Evolutionary conservation across 2,113 vertebrate genomes (phyloP).

Genomic region (Colinus virginianus): DNA sequence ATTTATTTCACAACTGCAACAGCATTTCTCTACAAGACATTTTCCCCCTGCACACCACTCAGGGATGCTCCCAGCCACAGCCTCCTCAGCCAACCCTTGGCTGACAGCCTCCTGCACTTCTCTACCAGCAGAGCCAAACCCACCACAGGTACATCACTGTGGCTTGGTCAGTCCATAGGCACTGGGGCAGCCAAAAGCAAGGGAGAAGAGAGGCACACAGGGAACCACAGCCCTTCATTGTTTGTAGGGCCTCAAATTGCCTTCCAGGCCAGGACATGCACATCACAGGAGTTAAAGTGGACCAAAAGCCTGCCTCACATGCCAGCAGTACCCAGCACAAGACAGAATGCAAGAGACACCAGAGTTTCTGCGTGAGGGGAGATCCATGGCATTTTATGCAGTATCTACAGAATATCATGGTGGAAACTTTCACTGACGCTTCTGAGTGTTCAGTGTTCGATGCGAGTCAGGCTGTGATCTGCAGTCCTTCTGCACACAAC

Average conservation of each 20-base stretch:
- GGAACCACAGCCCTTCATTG: neutral
- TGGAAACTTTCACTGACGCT: neutral
- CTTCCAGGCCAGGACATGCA: neutral
- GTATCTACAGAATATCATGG: neutral
- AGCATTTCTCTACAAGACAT: neutral
- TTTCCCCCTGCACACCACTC: neutral
- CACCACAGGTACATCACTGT: neutral
- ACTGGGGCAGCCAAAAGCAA: neutral
- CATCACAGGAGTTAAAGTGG: neutral
- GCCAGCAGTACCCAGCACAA: neutral
- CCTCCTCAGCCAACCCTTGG: neutral
- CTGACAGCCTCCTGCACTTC: neutral
- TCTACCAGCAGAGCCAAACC: neutral
- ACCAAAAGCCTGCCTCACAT: fast-evolving
- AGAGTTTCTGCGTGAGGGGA: neutral
- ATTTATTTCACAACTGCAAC: conserved; percentile 43
- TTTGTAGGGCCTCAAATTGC: neutral
- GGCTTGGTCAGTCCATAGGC: neutral
- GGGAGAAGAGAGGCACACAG: neutral
- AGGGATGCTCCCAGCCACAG: neutral
- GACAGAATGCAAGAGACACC: neutral
- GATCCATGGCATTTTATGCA: neutral
- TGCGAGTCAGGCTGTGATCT: neutral
- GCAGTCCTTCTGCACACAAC: neutral
- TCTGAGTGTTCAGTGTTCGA: neutral